These are phyloP conservation scores for Cephalotes varians DNA, from an alignment of 2,888 invertebrate genomes.

Conservation along the genomic window DNA sequence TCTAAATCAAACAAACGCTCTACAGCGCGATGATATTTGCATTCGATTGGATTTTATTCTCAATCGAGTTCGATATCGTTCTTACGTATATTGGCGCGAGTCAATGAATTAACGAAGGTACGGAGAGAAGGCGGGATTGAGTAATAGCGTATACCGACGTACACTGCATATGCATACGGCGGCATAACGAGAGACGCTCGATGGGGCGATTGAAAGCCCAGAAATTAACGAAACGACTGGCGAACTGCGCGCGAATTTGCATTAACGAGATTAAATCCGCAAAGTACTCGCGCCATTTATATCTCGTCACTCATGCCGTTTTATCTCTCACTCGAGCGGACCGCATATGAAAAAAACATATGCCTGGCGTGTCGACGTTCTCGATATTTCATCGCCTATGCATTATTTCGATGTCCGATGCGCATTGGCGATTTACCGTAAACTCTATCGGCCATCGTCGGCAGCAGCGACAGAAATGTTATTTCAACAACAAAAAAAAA, in stretches of 20 bases:
- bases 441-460: neutral
- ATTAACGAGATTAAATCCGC: conserved; percentile 70
- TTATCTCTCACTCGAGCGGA: conserved; percentile 1
- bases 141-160: neutral
- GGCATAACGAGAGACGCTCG: conserved; percentile 54
- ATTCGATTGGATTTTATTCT: conserved; percentile 33
- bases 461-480: neutral
- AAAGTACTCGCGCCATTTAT: conserved; percentile 57
- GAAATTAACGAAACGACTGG: conserved; percentile 68
- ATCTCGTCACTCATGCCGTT: conserved; percentile 30
- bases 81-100: conserved; percentile 12
- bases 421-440: neutral
- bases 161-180: conserved; percentile 47
- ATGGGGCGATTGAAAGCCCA: conserved; percentile 63
- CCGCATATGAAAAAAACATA: conserved; percentile 27
- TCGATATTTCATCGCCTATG: conserved; percentile 35
- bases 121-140: conserved; percentile 8
- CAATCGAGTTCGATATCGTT: conserved; percentile 15
- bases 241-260: conserved; percentile 57
- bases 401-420: conserved; percentile 17
- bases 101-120: conserved; percentile 51
- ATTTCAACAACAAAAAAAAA: neutral
- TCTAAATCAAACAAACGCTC: neutral
- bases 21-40: neutral
- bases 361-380: neutral